phyloP scores from a whole-genome alignment of 2,888 invertebrate genomes.

The Pemphredon lugubris region DNA sequence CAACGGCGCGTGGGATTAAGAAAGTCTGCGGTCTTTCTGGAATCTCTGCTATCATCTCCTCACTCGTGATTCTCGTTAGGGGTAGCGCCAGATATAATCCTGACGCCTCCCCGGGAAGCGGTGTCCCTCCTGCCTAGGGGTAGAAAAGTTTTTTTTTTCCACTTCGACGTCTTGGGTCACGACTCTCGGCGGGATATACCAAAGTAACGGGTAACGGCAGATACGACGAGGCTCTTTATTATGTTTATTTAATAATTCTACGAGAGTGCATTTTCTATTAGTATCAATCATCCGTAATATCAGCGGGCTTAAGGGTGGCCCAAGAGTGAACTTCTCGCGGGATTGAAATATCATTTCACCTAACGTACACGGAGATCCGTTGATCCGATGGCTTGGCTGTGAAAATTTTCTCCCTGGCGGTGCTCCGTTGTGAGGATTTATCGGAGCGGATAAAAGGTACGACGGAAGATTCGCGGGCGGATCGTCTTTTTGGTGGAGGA shows the following conservation, averaged over 20 bases:
- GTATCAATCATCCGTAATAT: conserved; percentile 46
- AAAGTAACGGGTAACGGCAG: too few species aligned
- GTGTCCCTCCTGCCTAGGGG: neutral
- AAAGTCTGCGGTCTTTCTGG: conserved; percentile 48
- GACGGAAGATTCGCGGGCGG: conserved; percentile 54
- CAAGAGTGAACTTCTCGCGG: conserved; percentile 28
- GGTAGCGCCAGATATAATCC: neutral
- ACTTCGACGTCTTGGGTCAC: neutral
- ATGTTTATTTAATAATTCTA: conserved; percentile 27
- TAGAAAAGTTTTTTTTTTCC: neutral
- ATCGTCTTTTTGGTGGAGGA: conserved; percentile 45
- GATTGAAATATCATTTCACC: conserved; percentile 62
- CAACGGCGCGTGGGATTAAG: conserved; percentile 61
- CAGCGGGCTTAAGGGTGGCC: conserved; percentile 12
- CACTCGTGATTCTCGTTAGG: neutral
- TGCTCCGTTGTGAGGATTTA: conserved; percentile 60
- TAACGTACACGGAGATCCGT: conserved; percentile 49
- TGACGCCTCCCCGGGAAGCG: conserved; percentile 3
- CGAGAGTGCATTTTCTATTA: conserved; percentile 29
- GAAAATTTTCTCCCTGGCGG: conserved; percentile 58
- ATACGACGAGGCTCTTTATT: too few species aligned
- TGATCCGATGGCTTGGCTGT: conserved; percentile 61
- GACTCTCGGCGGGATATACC: neutral
- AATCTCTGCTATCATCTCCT: conserved; percentile 46
- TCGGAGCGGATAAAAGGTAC: conserved; percentile 59